These are phyloP conservation scores for Monodelphis domestica DNA, from an alignment of 2,797 vertebrate genomes.

Conservation along the genomic window DNA sequence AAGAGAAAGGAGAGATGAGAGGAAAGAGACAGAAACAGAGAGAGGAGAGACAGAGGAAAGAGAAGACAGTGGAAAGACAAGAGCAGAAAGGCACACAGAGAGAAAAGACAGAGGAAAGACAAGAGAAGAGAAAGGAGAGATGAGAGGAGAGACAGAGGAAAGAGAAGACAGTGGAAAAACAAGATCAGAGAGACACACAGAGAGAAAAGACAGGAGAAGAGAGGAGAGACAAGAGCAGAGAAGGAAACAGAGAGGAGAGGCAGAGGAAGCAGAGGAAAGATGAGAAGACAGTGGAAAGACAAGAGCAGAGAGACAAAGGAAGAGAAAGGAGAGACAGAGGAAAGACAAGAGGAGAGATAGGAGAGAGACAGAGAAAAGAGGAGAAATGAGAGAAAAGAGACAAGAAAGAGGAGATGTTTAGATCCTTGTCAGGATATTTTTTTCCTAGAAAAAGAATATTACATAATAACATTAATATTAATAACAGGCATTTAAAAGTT, in stretches of 20 bases:
- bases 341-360: too few relatives aligned
- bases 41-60: background rate
- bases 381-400: too few relatives aligned
- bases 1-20: background rate
- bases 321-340: too few relatives aligned
- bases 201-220: constrained; percentile 47
- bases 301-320: too few relatives aligned
- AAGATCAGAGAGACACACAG: too few relatives aligned
- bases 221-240: constrained; percentile 64
- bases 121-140: background rate
- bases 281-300: too few relatives aligned
- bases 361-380: too few relatives aligned
- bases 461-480: background rate
- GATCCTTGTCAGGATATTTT: background rate
- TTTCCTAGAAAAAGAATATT: background rate
- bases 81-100: background rate
- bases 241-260: too few relatives aligned
- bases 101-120: background rate
- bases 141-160: constrained; percentile 23
- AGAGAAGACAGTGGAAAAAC: too few relatives aligned
- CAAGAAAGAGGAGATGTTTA: too few relatives aligned
- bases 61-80: background rate
- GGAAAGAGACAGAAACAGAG: too few relatives aligned
- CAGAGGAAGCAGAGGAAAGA: too few relatives aligned
- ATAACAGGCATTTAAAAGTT: background rate